These are phyloP conservation scores for Lichenostomus cassidix DNA, from an alignment of 2,113 vertebrate genomes.

Conservation along the genomic window DNA sequence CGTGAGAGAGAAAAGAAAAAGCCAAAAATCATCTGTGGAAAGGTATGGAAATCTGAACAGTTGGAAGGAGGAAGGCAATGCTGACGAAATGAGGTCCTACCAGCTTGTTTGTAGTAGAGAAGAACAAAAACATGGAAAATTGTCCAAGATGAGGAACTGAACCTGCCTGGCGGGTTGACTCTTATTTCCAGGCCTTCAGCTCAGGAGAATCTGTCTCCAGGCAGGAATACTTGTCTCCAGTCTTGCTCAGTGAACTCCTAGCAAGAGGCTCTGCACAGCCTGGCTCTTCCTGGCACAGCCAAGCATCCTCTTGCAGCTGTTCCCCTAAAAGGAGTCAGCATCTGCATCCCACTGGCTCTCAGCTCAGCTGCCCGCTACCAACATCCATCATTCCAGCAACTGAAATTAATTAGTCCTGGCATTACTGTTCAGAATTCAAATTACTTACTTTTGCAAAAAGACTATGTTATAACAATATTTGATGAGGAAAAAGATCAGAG, in stretches of 20 bases:
- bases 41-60: neutral
- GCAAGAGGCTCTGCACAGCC: rapidly evolving
- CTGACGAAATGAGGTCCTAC: neutral
- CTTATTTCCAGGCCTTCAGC: neutral
- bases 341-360: rapidly evolving
- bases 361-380: neutral
- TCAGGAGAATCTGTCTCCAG: neutral
- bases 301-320: neutral
- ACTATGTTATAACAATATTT: neutral
- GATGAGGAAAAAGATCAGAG: neutral
- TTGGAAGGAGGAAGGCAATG: neutral
- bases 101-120: neutral
- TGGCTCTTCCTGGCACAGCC: neutral
- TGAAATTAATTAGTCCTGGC: neutral
- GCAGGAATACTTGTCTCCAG: neutral
- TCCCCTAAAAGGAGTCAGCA: rapidly evolving
- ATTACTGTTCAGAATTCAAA: neutral
- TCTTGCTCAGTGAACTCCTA: neutral
- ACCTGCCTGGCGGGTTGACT: rapidly evolving
- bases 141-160: neutral
- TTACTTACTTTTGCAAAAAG: neutral
- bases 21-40: neutral
- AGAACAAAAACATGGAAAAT: neutral
- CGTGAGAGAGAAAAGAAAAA: neutral
- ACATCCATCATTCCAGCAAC: neutral